phyloP scores from a whole-genome alignment of 2,888 invertebrate genomes.

The Rugalucina vietnamica region DNA sequence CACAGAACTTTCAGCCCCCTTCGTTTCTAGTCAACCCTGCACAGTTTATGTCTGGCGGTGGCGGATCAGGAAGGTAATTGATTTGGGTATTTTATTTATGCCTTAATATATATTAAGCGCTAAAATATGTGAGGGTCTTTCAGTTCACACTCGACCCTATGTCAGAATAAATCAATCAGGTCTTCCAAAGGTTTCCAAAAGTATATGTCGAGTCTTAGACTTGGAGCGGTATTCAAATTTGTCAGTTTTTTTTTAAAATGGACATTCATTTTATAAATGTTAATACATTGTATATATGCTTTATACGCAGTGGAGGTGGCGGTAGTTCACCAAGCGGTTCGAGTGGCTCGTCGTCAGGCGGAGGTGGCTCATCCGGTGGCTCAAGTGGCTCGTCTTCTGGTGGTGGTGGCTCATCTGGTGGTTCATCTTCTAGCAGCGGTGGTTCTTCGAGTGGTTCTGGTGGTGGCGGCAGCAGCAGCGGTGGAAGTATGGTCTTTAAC shows the following conservation, averaged over 20 bases:
- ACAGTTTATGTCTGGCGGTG: constrained; percentile 55
- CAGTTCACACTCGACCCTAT: no score
- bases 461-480: constrained; percentile 17
- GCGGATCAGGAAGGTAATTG: constrained; percentile 5
- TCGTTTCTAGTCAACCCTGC: constrained; percentile 62
- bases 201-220: no score
- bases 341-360: neutral
- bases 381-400: neutral
- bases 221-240: no score
- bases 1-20: constrained; percentile 66
- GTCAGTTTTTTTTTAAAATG: no score
- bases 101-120: no score
- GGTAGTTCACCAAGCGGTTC: neutral
- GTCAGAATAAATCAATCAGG: no score
- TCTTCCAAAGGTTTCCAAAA: no score
- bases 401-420: constrained; percentile 25
- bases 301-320: neutral
- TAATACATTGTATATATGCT: no score
- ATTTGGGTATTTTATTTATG: neutral
- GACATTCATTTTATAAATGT: no score
- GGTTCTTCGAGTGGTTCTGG: constrained; percentile 23
- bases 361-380: neutral
- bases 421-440: constrained; percentile 23
- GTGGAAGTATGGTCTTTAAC: neutral
- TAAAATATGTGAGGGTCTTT: no score